Percentiles rank a stretch among this genome's conserved stretches.
Evolutionary conservation across 2,888 invertebrate species (phyloP).

Genomic region (Hedya salicella): DNA sequence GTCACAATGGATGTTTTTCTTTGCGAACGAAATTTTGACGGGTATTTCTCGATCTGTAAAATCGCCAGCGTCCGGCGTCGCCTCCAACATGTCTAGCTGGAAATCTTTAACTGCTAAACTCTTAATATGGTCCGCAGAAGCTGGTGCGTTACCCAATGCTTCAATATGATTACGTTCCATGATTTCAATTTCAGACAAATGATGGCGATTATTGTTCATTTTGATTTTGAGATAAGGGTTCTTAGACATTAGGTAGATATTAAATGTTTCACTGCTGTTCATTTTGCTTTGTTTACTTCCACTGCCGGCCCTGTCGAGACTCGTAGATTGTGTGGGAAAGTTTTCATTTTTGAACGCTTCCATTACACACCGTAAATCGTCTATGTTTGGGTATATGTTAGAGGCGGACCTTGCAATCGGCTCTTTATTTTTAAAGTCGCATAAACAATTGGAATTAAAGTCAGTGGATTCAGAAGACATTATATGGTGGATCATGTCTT

Average conservation of each 20-base stretch:
- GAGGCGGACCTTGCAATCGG: background rate
- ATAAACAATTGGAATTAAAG: slow-evolving; percentile 48
- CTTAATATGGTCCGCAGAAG: slow-evolving; percentile 69
- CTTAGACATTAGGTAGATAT: slow-evolving; percentile 60
- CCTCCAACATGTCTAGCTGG: slow-evolving; percentile 59
- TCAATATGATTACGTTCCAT: slow-evolving; percentile 51
- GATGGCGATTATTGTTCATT: slow-evolving; percentile 60
- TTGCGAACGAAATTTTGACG: slow-evolving; percentile 67
- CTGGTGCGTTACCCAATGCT: slow-evolving; percentile 52
- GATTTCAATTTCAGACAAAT: slow-evolving; percentile 71
- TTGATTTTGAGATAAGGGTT: slow-evolving; percentile 62
- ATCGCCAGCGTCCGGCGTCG: slow-evolving; percentile 47
- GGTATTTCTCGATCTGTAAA: slow-evolving; percentile 69
- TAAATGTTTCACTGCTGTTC: slow-evolving; percentile 54
- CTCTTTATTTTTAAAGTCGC: slow-evolving; percentile 7
- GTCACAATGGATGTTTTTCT: slow-evolving; percentile 68
- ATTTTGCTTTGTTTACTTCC: slow-evolving; percentile 48
- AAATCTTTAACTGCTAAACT: slow-evolving; percentile 63
- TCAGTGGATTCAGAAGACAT: slow-evolving; percentile 61
- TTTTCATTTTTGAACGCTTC: slow-evolving; percentile 69
- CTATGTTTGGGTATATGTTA: slow-evolving; percentile 4
- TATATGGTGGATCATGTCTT: slow-evolving; percentile 73
- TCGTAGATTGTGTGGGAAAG: slow-evolving; percentile 63
- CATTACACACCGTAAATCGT: slow-evolving; percentile 49
- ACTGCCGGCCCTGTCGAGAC: slow-evolving; percentile 53